A percentile compares a stretch with the other conserved stretches of the same genome.
phyloP scores from a whole-genome alignment of 2,888 invertebrate genomes.

The Cremastinae sp. region DNA sequence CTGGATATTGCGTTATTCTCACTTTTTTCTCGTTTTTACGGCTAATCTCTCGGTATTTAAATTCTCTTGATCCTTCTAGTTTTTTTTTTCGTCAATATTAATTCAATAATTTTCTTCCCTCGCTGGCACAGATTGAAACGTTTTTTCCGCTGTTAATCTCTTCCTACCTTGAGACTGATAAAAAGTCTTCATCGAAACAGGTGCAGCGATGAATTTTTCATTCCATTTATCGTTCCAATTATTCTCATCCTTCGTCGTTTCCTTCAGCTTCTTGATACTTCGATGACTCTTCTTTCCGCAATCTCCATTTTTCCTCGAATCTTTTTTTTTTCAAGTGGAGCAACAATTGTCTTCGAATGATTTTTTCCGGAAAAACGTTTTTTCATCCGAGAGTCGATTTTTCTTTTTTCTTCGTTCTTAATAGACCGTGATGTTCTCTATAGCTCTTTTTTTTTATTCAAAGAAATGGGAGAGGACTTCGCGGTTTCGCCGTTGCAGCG shows the following conservation, averaged over 20 bases:
- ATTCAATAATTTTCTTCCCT: neutral
- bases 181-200: neutral
- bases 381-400: slow-evolving; percentile 11
- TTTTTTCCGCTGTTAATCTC: neutral
- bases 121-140: neutral
- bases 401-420: neutral
- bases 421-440: too few relatives aligned
- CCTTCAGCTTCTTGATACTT: neutral
- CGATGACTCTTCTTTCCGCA: neutral
- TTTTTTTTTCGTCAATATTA: neutral
- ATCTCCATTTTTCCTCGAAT: neutral
- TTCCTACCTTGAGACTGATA: neutral
- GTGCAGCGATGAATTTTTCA: slow-evolving; percentile 6
- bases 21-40: too few relatives aligned
- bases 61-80: neutral
- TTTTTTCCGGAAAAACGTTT: neutral
- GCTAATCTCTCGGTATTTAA: too few relatives aligned
- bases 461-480: slow-evolving; percentile 8
- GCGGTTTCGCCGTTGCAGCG: slow-evolving; percentile 28
- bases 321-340: neutral
- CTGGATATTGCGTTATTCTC: too few relatives aligned
- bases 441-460: slow-evolving; percentile 15
- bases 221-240: neutral
- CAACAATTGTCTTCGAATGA: neutral
- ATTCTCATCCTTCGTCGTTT: neutral